A percentile compares a stretch with the other conserved stretches of the same genome.
These are phyloP conservation scores for Drosophila ustulata DNA, from an alignment of 2,888 invertebrate genomes.

Conservation along the genomic window DNA sequence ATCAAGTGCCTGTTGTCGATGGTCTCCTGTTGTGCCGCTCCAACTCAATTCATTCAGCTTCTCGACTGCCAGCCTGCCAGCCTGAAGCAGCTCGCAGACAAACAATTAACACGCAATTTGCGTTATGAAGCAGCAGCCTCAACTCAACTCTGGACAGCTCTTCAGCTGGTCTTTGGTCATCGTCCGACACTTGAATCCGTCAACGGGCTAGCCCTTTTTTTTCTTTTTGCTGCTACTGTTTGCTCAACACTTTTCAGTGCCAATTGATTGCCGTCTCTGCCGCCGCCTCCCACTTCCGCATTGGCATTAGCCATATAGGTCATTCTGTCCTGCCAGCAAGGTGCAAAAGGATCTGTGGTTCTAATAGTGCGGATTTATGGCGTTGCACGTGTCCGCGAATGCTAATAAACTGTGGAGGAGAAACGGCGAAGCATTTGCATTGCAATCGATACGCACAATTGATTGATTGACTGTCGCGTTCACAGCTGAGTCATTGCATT, in stretches of 20 bases:
- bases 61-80: conserved; percentile 41
- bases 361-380: conserved; percentile 15
- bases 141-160: conserved; percentile 20
- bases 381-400: conserved; percentile 22
- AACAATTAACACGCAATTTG: conserved; percentile 55
- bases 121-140: conserved; percentile 27
- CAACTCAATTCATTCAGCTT: neutral
- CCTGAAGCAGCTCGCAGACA: conserved; percentile 42
- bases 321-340: neutral
- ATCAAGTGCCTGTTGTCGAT: conserved; percentile 8
- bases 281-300: neutral
- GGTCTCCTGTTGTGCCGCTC: too few species aligned
- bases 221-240: conserved; percentile 6
- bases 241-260: conserved; percentile 18
- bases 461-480: conserved; percentile 18
- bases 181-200: conserved; percentile 29
- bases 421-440: conserved; percentile 26
- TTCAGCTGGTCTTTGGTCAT: conserved; percentile 27
- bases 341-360: neutral
- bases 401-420: conserved; percentile 10
- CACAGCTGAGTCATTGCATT: conserved; percentile 19
- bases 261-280: neutral
- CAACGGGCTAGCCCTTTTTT: conserved; percentile 7
- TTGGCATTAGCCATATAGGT: neutral
- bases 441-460: conserved; percentile 17